Base-by-base conservation (phyloP, 2,113 vertebrate genomes). In the Boleophthalmus pectinirostris region DNA sequence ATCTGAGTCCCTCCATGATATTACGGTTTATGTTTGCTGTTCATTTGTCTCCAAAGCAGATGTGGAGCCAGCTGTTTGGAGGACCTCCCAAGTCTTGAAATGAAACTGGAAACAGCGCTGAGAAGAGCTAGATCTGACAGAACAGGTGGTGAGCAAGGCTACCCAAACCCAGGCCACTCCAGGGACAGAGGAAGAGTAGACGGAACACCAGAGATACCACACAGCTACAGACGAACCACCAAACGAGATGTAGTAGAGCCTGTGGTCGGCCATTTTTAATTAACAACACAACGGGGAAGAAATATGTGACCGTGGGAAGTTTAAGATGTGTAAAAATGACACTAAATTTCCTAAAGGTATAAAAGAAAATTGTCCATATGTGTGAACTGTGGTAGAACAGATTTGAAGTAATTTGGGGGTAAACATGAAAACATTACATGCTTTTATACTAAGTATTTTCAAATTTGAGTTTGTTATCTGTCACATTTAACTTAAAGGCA, bases 51-150 rank as follows among this genome's bases (percentile, higher is more conserved):
- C 18, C 5, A 1, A 82, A 73, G 83, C 86, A 90, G 73, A 82
- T 85, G 86, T 38, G 69, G 74, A 70, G 72, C 54, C 89, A 91
- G 86, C 82, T 90, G 88, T 78, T 83, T 66, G 64, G 75, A 84
- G 71, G 68, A 86, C 83, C 75, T 85, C 71, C 74, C 79, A 82
- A 77, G 85, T 82, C 69, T 86, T 82, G 35, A 63, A 81, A 86
- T 83, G 54, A 88, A 85, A 87, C 68, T 49, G 60, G 78, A 80
- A 83, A 81, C 56, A 63, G 65, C 61, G 66, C 61, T 68, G 63
- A 72, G 16, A 71, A 69, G n/a, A 61, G 54, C 58, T n/a, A 70
- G 53, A 74, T 81, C 79, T 85, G 81, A 86, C 83, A 77, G 77
- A 87, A 82, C 86, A 89, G 88, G 79, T 85, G 86, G 83, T 14